Evolutionary conservation across 1,140 invertebrate genomes (phyloP).

Genomic region (Anastrepha ludens): DNA sequence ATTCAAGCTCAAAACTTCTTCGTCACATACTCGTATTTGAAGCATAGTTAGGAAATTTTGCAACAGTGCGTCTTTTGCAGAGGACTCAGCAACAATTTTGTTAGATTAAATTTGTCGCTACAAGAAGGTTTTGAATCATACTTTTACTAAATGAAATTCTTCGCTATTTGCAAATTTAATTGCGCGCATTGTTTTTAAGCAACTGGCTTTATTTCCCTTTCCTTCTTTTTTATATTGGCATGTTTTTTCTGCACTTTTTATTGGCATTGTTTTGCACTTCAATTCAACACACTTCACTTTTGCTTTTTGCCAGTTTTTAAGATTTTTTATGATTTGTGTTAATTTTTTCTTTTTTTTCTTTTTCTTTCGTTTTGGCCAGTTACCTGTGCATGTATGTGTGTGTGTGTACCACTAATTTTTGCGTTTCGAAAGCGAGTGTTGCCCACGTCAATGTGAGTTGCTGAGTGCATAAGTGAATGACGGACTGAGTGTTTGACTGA

Average conservation of each 20-base stretch:
- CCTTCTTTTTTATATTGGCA: too few relatives aligned
- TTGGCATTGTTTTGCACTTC: slow-evolving; percentile 46
- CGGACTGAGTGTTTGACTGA: not conserved
- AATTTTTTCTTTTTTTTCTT: not conserved
- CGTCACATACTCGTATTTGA: too few relatives aligned
- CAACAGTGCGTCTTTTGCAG: too few relatives aligned
- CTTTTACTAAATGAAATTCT: too few relatives aligned
- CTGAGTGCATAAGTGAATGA: not conserved
- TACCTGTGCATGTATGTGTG: not conserved
- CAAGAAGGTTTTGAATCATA: too few relatives aligned
- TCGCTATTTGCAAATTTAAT: too few relatives aligned
- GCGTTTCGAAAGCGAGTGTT: slow-evolving; percentile 25
- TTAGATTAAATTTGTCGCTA: too few relatives aligned
- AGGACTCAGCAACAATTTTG: too few relatives aligned
- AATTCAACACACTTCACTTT: slow-evolving; percentile 46
- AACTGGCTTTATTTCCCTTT: too few relatives aligned
- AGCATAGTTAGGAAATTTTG: too few relatives aligned
- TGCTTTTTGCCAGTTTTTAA: slow-evolving; percentile 18
- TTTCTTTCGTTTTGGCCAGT: not conserved
- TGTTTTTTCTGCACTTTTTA: not conserved
- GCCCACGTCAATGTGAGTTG: slow-evolving; percentile 1
- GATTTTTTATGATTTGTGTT: slow-evolving; percentile 29
- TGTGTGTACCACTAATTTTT: not conserved
- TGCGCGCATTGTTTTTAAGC: too few relatives aligned
- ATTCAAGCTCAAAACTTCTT: too few relatives aligned